Evolutionary conservation across 2,888 invertebrate genomes (phyloP).

Genomic region (Periphyllus acericola): DNA sequence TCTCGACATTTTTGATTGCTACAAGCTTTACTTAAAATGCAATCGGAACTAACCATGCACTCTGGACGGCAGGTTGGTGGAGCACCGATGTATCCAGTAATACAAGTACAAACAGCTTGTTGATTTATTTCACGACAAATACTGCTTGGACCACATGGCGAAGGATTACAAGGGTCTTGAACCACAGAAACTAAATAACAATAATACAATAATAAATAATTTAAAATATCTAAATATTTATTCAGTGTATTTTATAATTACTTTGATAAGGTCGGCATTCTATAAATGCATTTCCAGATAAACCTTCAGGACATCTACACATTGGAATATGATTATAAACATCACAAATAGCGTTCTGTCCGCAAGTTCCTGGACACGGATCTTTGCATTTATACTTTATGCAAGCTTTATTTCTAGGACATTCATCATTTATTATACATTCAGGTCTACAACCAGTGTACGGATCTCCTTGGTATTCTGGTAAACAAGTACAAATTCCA

Average conservation of each 20-base stretch:
- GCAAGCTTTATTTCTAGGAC: conserved; percentile 77
- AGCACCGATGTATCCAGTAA: conserved; percentile 70
- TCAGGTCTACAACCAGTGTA: conserved; percentile 79
- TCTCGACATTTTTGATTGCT: conserved; percentile 72
- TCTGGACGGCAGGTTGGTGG: conserved; percentile 73
- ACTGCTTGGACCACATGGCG: conserved; percentile 70
- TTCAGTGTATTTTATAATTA: not conserved
- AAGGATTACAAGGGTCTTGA: conserved; percentile 69
- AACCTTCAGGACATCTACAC: conserved; percentile 77
- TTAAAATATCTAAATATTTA: not conserved
- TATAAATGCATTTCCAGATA: conserved; percentile 77
- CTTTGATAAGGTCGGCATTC: conserved; percentile 69
- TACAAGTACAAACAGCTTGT: conserved; percentile 71
- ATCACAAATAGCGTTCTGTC: conserved; percentile 77
- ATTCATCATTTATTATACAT: conserved; percentile 79
- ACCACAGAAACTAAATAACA: conserved; percentile 72
- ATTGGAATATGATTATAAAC: conserved; percentile 82
- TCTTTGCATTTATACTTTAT: conserved; percentile 76
- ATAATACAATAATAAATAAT: conserved; percentile 66
- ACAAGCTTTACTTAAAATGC: conserved; percentile 71
- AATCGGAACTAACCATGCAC: conserved; percentile 71
- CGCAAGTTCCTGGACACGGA: conserved; percentile 82
- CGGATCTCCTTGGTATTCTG: conserved; percentile 74
- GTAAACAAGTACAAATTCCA: conserved; percentile 74
- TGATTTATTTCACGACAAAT: conserved; percentile 69